A percentile compares a stretch with the other conserved stretches of the same genome.
Evolutionary conservation across 2,797 vertebrate species (phyloP).

Genomic region (Coregonus ussuriensis): DNA sequence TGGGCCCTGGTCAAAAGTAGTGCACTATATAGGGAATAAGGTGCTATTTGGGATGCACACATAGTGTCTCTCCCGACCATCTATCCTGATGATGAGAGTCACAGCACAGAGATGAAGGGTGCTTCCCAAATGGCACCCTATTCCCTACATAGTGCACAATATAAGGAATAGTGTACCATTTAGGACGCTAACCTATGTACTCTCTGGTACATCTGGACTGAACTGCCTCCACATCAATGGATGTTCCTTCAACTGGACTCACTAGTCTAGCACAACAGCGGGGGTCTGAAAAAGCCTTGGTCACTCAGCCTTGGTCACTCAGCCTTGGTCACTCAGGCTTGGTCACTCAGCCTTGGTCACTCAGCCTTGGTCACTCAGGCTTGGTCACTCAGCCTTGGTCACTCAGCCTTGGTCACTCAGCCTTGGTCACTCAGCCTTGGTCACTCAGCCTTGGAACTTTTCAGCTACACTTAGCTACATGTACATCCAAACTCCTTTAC

Average conservation of each 20-base stretch:
- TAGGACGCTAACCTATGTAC: background rate
- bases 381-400: background rate
- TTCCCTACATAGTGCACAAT: background rate
- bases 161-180: background rate
- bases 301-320: no score
- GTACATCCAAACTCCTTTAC: conserved; percentile 12
- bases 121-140: background rate
- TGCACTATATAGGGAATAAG: background rate
- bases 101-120: no score
- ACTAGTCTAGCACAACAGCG: background rate
- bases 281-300: background rate
- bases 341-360: no score
- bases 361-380: background rate
- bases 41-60: background rate
- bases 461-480: background rate
- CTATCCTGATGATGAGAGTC: no score
- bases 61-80: background rate
- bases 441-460: background rate
- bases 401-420: no score
- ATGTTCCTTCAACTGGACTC: conserved; percentile 7
- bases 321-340: no score
- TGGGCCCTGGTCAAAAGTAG: background rate
- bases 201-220: background rate
- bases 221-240: background rate
- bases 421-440: no score